Base-by-base conservation (phyloP, 2,888 invertebrate species). In the Lapara coniferarum region DNA sequence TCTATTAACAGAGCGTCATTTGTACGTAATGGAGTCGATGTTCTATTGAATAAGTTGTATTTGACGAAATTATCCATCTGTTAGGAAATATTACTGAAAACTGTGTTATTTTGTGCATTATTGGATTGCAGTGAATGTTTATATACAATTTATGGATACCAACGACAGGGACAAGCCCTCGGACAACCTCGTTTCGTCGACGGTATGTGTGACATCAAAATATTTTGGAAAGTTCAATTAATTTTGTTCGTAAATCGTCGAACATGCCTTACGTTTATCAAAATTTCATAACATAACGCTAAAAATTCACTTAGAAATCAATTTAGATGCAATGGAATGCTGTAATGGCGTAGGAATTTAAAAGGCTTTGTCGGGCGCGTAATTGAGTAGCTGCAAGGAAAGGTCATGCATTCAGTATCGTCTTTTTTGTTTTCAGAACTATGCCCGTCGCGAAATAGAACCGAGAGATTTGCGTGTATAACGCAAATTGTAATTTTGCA, bases 11-110 rank as follows among this genome's bases (percentile, higher is more conserved):
- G 89, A 94, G 95, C 95, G 95, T 95, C 95, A 94, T 93, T 95
- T 93, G 94, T 95, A 94, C 95, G 95, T 95, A 95, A 95, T 95
- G 95, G 95, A 95, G 95, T 94, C 94, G 92, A 94, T 86, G 86
- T 89, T 89, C 85, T 84, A 78, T 85, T 85, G 83, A 78, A 86
- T 79, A 78, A 87, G 81, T 87, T 85, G 78, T 86, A 84, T 85
- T 84, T 86, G 78, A 83, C 82, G 78, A 80, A 82, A 84, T 87
- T 86, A 80, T 78, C 77, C 79, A 77, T 81, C 85, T 88, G 83
- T 76, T 72, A 75, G 73, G 78, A 86, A 87, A 86, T 88, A 86
- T 88, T 88, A 89, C 85, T 80, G 81, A 87, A 87, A 89, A 85
- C 82, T 83, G 77, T 80, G 82, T 80, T 77, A 79, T 81, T 79